Base-by-base conservation (phyloP, 2,113 vertebrate species). In the Recurvirostra avosetta region DNA sequence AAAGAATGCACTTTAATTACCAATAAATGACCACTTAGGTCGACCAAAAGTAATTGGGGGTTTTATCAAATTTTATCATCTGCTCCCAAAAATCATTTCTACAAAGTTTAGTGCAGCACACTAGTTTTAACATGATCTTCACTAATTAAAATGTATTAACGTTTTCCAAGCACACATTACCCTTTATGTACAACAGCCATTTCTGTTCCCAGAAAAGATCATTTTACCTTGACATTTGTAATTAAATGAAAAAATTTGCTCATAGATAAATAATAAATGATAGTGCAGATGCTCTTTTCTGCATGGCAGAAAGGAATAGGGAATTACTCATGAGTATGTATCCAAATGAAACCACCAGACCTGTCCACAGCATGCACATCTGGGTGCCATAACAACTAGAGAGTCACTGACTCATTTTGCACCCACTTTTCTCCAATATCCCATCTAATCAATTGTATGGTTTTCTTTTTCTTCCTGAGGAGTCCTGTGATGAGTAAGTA, bases 241-340 rank as follows among this genome's bases (percentile, higher is more conserved):
- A 97, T 97, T 97, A 98, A 97, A 97, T 88, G 92, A 97, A 97
- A 98, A 97, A 95, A 52, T n/a, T 85, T 98, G 91, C 95, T 98
- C 85, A 56, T 26, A 94, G 92, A 98, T 98, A 97, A 98, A 98
- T 98, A 98, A 98, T 96, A 95, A 97, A 97, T 96, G 94, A 94
- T 93, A 93, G 86, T 87, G 74, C 98, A 97, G 96, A 95, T 96
- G 96, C 79, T 95, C 81, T 92, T 97, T 96, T 95, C 92, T 87
- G 66, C 65, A 50, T 30, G 66, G 82, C 88, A 89, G 73, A 83
- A 94, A 72, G 85, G 81, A 96, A 90, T 36, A 96, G 73, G 65
- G 90, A 95, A 95, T 83, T 91, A 78, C 71, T 94, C 52, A 82
- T 61, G 66, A 86, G 36, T 40, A 45, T 74, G 30, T 66, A 93